phyloP scores from a whole-genome alignment of 2,797 vertebrate genomes.

The Macropus fuliginosus region DNA sequence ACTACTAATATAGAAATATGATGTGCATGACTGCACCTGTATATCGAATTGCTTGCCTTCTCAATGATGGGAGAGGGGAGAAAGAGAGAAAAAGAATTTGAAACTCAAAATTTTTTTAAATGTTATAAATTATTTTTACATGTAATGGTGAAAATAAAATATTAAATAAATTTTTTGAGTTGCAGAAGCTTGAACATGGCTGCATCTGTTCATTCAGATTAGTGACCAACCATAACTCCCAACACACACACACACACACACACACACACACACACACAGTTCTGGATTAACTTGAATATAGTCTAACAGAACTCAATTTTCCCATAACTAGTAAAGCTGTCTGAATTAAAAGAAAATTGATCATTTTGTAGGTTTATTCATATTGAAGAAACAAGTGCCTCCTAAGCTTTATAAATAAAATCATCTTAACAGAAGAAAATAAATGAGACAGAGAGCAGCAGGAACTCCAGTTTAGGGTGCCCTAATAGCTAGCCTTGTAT shows the following conservation, averaged over 20 bases:
- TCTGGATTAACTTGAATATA: background rate
- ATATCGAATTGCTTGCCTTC: background rate
- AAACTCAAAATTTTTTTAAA: background rate
- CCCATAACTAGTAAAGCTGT: background rate
- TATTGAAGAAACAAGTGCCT: background rate
- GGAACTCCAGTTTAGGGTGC: background rate
- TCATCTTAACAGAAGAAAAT: background rate
- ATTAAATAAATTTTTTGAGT: background rate
- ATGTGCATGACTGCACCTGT: background rate
- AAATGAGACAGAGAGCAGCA: background rate
- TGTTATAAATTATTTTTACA: background rate
- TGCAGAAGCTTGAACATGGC: background rate
- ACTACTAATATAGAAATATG: background rate
- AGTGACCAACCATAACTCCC: background rate
- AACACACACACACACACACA: background rate
- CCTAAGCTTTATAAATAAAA: background rate
- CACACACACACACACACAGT: background rate
- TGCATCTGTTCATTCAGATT: background rate
- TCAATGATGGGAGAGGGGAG: background rate
- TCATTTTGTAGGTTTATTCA: background rate
- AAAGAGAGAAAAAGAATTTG: background rate
- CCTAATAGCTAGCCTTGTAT: background rate
- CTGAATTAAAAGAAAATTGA: background rate
- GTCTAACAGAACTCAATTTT: background rate
- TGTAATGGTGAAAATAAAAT: background rate